Evolutionary conservation across 1,140 invertebrate genomes (phyloP).

Genomic region (Diorhabda elongata): DNA sequence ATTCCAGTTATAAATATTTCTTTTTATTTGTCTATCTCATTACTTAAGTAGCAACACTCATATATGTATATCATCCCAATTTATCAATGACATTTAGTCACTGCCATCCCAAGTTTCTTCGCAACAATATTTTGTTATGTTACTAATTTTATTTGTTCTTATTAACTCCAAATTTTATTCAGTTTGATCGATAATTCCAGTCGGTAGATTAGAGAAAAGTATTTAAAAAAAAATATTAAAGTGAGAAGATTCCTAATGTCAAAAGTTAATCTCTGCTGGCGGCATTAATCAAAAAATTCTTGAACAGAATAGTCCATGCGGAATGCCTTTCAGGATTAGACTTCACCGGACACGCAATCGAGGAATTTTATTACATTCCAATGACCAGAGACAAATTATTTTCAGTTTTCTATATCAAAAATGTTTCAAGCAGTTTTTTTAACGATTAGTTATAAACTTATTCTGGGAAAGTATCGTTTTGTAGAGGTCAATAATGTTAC

Average conservation of each 20-base stretch:
- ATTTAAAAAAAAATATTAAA: constrained; percentile 26
- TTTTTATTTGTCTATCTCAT: too few species aligned
- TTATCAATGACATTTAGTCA: too few species aligned
- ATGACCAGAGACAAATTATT: constrained; percentile 27
- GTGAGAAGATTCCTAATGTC: constrained; percentile 23
- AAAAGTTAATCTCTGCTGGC: constrained; percentile 27
- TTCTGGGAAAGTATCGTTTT: neutral
- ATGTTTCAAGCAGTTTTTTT: neutral
- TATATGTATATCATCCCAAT: too few species aligned
- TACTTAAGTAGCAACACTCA: too few species aligned
- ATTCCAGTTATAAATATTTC: too few species aligned
- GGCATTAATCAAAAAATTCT: constrained; percentile 24
- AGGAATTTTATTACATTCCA: constrained; percentile 27
- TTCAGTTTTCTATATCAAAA: constrained; percentile 8
- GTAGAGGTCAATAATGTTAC: too few species aligned
- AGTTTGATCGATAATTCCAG: constrained; percentile 4
- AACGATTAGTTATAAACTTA: neutral
- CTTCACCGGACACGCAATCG: constrained; percentile 23
- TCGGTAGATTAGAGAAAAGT: constrained; percentile 11
- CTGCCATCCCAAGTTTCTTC: too few species aligned
- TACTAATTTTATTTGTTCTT: too few species aligned
- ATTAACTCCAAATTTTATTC: constrained; percentile 1
- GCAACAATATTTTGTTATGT: too few species aligned
- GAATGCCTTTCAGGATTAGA: constrained; percentile 28
- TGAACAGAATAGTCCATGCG: constrained; percentile 22